Base-by-base conservation (phyloP, 2,113 vertebrate species). In the Engraulis encrasicolus region DNA sequence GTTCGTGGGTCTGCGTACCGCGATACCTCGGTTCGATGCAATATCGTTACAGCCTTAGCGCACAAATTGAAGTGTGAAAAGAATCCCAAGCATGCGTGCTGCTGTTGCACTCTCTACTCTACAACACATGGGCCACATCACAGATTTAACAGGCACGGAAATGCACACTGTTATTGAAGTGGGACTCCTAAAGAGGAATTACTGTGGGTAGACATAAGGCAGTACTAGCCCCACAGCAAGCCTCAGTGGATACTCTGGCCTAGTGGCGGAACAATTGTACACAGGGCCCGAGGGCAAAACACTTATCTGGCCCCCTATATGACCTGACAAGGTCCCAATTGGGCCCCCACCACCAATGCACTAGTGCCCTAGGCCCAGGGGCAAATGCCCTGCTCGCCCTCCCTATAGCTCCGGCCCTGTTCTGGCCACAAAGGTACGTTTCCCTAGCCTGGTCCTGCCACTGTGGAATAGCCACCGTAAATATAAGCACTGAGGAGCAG, bases 61-160 rank as follows among this genome's bases (percentile, higher is more conserved):
- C 87, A 61, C 87, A 83, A 83, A 85, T 86, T 36, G 31, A 81
- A 82, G 79, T 58, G 79, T 80, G 84, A 80, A 78, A 90, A 54
- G 91, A 91, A 95, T 94, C 90, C 79, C 81, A 90, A 90, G 92
- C 91, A 95, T 94, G 92, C 79, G 34, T 20, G 54, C 80, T 50
- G 79, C 66, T 20, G 54, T 80, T 50, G 79, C 66, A 74, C 66
- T 34, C 66, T 87, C 88, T 79, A 74, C 66, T 87, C 88, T 79
- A 81, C 85, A 90, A 87, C 15, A 79, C n/a, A 12, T 14, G n/a
- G n/a, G n/a, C 6, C 81, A n/a, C 17, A 78, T 20, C 23, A 12
- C 11, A 80, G 50, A 61, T 17, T 14, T 12, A 23, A 9, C 58
- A 66, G 12, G 34, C 27, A 34, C 27, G 17, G 11, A 34, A 23